Evolutionary conservation across 2,797 vertebrate species (phyloP), one percentile per base, ranked within the genome.

Genomic region (Meda fulgida): DNA sequence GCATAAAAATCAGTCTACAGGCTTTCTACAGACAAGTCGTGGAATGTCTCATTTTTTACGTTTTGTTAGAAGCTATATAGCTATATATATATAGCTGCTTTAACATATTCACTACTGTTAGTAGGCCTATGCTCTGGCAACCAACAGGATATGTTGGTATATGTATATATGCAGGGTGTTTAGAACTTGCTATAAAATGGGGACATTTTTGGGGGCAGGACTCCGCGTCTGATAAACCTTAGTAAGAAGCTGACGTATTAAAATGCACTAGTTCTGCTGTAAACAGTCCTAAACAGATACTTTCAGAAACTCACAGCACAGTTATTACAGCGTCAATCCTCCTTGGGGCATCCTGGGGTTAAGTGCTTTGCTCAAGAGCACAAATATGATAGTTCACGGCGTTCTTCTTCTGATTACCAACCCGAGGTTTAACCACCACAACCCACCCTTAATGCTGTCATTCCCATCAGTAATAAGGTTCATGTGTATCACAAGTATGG

Each of bases 391-490:
- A 77, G n/a, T 55, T 77, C 72, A 84, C 13, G 0, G 13, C 63
- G 40, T 48, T 67, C 18, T 69, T 5, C 21, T 40, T 60, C 14
- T 43, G 29, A 75, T 77, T 67, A 77, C 19, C 63, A 67, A 40
- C 63, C n/a, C n/a, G 40, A 55, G 31, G 7, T 70, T 40, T 51
- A 78, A 40, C 34, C 48, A 23, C 34, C 55, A 36, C 29, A 23
- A 34, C 40, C 70, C 8, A 75, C 8, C 40, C 13, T 23, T 29
- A 51, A 66, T 76, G 31, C 46, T 67, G 31, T 16, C 9, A 13
- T 48, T 77, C 63, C 72, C 46, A 38, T 77, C 60, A 67, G 60
- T 29, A 65, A 77, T 67, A 40, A 67, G 43, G 63, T 77, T 53
- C 46, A 55, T n/a, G 46, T 53, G 60, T 65, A 63, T 60, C 60